Evolutionary conservation across 2,113 vertebrate species (phyloP).

Genomic region (Scartelaos histophorus): DNA sequence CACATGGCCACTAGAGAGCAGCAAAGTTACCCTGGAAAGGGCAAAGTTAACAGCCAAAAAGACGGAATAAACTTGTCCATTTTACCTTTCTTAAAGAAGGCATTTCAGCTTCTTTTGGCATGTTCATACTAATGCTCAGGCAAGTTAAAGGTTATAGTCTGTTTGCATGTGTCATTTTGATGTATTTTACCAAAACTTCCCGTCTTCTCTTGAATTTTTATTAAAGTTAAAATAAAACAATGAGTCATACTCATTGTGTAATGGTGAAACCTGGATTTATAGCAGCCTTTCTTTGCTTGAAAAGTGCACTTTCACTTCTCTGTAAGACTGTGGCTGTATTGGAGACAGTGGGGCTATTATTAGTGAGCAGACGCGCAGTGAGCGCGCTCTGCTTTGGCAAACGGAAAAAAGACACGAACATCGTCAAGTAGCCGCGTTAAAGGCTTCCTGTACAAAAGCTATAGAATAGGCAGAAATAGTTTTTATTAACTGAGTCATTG

Average conservation of each 20-base stretch:
- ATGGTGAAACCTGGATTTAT: not conserved
- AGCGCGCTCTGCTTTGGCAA: conserved; percentile 15
- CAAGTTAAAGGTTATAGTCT: not conserved
- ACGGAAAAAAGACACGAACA: conserved; percentile 44
- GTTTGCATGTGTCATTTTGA: not conserved
- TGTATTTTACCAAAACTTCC: not conserved
- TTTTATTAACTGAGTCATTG: too few species aligned
- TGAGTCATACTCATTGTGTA: not conserved
- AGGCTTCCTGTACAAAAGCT: conserved; percentile 67
- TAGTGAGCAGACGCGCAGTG: conserved; percentile 18
- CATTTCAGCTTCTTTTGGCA: too few species aligned
- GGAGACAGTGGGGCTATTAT: not conserved
- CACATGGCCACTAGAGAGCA: conserved; percentile 56
- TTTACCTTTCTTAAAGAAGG: too few species aligned
- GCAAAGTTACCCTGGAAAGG: conserved; percentile 21
- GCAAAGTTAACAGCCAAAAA: too few species aligned
- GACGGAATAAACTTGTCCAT: too few species aligned
- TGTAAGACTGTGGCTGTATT: not conserved
- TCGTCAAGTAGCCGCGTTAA: conserved; percentile 34
- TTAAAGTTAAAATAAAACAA: not conserved
- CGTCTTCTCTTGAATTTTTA: not conserved
- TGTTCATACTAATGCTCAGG: too few species aligned
- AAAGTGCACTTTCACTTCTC: conserved; percentile 43
- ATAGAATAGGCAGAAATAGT: conserved; percentile 12
- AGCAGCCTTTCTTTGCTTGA: conserved; percentile 2